Conservation (phyloP, 2,113 vertebrate genomes). For the Cyrtonyx montezumae region DNA sequence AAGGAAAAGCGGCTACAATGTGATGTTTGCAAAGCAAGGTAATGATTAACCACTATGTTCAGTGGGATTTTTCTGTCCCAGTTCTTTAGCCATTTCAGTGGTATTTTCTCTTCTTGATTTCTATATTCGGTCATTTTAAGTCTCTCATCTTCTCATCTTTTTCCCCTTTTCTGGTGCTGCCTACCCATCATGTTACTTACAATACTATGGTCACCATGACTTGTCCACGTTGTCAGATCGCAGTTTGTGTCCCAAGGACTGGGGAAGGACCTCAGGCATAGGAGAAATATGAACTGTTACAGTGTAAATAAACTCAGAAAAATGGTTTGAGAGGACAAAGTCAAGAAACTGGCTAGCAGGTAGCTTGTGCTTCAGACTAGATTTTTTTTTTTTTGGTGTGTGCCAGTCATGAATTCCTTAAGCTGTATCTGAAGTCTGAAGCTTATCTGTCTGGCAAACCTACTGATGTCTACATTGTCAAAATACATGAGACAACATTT, state of each 20-base stretch:
- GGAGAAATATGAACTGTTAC: background rate
- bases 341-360: background rate
- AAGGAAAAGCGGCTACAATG: background rate
- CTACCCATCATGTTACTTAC: background rate
- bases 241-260: background rate
- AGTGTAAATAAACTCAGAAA: background rate
- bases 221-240: background rate
- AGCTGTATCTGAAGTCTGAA: constrained; percentile 10
- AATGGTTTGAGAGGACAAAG: background rate
- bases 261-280: background rate
- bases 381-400: background rate
- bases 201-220: background rate
- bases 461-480: constrained; percentile 73
- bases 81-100: background rate
- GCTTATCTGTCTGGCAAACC: constrained; percentile 69
- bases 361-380: constrained; percentile 7
- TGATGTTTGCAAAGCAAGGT: background rate
- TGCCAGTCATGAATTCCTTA: background rate
- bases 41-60: background rate
- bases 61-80: background rate
- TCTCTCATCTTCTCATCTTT: background rate
- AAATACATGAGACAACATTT: constrained; percentile 73
- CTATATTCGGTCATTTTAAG: background rate
- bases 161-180: background rate
- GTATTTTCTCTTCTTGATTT: background rate